phyloP scores from a whole-genome alignment of 2,797 vertebrate species.

The Nannoperca australis region DNA sequence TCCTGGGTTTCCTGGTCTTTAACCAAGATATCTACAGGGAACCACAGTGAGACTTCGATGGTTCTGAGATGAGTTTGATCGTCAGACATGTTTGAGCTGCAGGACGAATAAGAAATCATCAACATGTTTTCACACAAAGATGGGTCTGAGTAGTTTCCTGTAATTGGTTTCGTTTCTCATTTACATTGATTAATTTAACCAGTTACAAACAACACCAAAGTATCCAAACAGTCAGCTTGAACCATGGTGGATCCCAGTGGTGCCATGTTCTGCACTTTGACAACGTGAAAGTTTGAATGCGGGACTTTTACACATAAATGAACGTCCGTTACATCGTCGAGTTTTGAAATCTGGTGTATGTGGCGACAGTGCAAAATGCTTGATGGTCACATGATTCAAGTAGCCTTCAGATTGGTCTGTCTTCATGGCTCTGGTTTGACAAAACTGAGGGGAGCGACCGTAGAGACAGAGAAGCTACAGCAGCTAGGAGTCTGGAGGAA shows the following conservation, averaged over 20 bases:
- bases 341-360: too few relatives aligned
- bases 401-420: too few relatives aligned
- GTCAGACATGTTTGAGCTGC: background rate
- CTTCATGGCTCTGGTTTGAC: too few relatives aligned
- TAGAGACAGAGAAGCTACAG: too few relatives aligned
- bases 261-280: background rate
- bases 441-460: too few relatives aligned
- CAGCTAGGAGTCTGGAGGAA: too few relatives aligned
- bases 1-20: background rate
- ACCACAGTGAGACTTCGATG: background rate
- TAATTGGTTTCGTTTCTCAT: background rate
- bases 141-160: background rate
- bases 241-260: background rate
- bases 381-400: too few relatives aligned
- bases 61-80: background rate
- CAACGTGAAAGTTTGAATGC: too few relatives aligned
- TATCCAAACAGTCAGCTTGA: background rate
- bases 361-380: too few relatives aligned
- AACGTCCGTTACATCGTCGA: too few relatives aligned
- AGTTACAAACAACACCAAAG: background rate
- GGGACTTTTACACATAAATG: too few relatives aligned
- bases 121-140: background rate
- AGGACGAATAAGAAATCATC: background rate
- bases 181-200: background rate
- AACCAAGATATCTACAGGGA: background rate